Conservation (phyloP, 2,113 vertebrate species). For the Gobio gobio region DNA sequence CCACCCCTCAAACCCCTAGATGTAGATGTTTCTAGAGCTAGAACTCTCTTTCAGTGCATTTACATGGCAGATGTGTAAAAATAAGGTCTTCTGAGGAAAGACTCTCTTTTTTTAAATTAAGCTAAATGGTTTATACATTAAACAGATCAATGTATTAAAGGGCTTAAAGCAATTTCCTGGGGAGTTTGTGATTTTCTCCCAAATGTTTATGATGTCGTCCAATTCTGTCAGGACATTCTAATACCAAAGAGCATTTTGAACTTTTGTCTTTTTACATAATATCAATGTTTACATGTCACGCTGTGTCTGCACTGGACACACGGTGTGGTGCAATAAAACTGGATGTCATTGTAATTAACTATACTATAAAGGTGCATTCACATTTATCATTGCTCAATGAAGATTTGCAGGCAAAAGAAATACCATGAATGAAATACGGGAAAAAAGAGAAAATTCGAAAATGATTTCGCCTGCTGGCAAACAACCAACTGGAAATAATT, state of each 20-base stretch:
- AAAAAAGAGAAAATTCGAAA: too few relatives aligned
- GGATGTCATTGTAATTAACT: neutral
- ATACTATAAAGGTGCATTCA: neutral
- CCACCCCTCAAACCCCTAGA: neutral
- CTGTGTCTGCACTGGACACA: neutral
- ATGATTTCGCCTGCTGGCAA: neutral
- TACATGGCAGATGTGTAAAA: conserved; percentile 63
- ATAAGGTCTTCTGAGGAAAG: neutral
- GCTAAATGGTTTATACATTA: neutral
- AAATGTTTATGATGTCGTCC: neutral
- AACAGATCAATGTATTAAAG: neutral
- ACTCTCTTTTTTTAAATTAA: neutral
- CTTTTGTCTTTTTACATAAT: conserved; percentile 3
- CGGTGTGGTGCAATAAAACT: neutral
- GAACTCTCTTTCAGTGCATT: conserved; percentile 65
- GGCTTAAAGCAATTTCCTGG: neutral
- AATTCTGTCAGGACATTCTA: neutral
- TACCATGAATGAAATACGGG: neutral
- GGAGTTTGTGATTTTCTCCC: neutral
- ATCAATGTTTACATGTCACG: conserved; percentile 23
- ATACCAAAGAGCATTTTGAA: neutral
- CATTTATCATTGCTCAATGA: neutral
- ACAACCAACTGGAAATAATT: neutral
- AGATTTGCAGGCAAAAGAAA: neutral
- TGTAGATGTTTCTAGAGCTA: conserved; percentile 31